Evolutionary conservation across 2,888 invertebrate species (phyloP).

Genomic region (Aphelenchoides bicaudatus): DNA sequence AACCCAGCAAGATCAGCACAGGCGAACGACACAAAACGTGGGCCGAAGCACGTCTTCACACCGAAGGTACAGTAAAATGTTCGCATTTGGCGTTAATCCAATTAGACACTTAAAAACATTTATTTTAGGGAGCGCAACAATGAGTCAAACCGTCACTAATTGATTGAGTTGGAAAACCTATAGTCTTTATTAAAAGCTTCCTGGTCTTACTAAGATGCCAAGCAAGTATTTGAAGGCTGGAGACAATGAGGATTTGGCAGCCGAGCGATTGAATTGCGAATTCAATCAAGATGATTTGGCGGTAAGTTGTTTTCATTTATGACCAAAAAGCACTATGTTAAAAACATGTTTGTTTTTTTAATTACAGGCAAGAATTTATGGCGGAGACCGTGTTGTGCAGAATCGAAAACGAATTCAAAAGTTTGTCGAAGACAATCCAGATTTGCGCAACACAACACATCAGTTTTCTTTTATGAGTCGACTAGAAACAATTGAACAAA

Average conservation of each 20-base stretch:
- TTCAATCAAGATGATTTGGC: slow-evolving; percentile 34
- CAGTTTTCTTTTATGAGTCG: slow-evolving; percentile 47
- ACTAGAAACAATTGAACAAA: slow-evolving; percentile 59
- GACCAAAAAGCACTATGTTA: neutral
- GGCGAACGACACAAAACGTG: too few species aligned
- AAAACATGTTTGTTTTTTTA: too few species aligned
- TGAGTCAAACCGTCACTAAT: too few species aligned
- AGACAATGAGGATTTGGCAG: slow-evolving; percentile 41
- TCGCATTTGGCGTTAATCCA: too few species aligned
- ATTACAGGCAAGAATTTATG: slow-evolving; percentile 27
- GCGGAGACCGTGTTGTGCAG: slow-evolving; percentile 21
- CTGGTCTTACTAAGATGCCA: too few species aligned
- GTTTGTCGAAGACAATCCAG: slow-evolving; percentile 50
- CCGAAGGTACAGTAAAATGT: too few species aligned
- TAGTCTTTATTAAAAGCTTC: too few species aligned
- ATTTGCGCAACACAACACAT: slow-evolving; percentile 33
- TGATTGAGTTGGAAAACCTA: too few species aligned
- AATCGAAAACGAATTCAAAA: slow-evolving; percentile 31
- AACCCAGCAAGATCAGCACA: too few species aligned
- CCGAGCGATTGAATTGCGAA: slow-evolving; percentile 29
- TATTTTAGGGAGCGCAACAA: too few species aligned
- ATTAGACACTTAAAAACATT: too few species aligned
- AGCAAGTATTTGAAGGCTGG: slow-evolving; percentile 34
- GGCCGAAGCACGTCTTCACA: too few species aligned
- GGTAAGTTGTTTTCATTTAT: neutral